Percentiles rank a stretch among this genome's conserved stretches.
Evolutionary conservation across 1,140 invertebrate species (phyloP).

Genomic region (Brachionus koreanus): DNA sequence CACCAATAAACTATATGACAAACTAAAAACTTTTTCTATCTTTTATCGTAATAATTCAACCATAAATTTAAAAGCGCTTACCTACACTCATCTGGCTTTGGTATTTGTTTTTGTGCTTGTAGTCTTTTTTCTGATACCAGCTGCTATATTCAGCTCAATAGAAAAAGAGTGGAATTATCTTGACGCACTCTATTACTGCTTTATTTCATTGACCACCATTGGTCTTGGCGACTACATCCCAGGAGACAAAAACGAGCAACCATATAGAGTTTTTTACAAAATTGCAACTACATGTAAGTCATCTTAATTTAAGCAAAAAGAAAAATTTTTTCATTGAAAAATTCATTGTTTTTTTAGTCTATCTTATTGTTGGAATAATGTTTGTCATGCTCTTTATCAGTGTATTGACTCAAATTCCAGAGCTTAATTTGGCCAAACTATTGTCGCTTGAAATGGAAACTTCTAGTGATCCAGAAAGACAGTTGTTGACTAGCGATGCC

Average conservation of each 20-base stretch:
- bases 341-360: slow-evolving; percentile 63
- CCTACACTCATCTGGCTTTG: slow-evolving; percentile 44
- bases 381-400: slow-evolving; percentile 76
- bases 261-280: slow-evolving; percentile 73
- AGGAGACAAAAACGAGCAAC: slow-evolving; percentile 70
- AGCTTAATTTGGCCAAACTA: slow-evolving; percentile 73
- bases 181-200: slow-evolving; percentile 48
- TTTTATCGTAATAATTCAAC: slow-evolving; percentile 4
- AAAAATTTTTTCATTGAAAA: not conserved
- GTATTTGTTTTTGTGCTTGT: slow-evolving; percentile 40
- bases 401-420: slow-evolving; percentile 78
- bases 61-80: slow-evolving; percentile 44
- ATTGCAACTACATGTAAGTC: slow-evolving; percentile 70
- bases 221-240: slow-evolving; percentile 70
- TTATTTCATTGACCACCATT: slow-evolving; percentile 52
- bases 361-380: slow-evolving; percentile 72
- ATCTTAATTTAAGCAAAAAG: not conserved
- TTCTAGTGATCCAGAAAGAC: slow-evolving; percentile 51
- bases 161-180: slow-evolving; percentile 62
- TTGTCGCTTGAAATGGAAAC: slow-evolving; percentile 69
- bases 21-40: slow-evolving; percentile 62
- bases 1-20: slow-evolving; percentile 77
- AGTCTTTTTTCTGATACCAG: slow-evolving; percentile 31
- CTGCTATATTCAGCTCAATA: slow-evolving; percentile 47
- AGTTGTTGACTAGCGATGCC: slow-evolving; percentile 47